Base-by-base conservation (phyloP, 2,888 invertebrate species). In the Melanargia galathea region DNA sequence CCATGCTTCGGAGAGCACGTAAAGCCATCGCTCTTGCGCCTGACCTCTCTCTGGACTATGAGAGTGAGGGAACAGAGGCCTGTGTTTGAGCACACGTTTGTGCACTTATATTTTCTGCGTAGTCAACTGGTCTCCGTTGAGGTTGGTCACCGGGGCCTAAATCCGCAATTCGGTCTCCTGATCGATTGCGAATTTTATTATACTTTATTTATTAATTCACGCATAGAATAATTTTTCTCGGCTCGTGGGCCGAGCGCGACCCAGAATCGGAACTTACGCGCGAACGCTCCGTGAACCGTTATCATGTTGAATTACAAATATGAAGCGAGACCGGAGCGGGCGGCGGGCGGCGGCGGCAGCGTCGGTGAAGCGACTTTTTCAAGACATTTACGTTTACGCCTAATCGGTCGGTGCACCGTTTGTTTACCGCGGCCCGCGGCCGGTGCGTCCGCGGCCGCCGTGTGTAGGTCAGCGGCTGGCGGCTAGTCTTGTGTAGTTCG, bases 391-490 rank as follows among this genome's bases (percentile, higher is more conserved):
- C 78, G 74, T 77, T 74, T 70, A 75, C 78, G 74, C 80, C 80
- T 84, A 88, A 90, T 91, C 90, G 90, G 87, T 89, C 90, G 89
- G 78, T 87, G 90, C 90, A 90, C 90, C 88, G 89, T 87, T 87
- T 90, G 90, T 90, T 89, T 89, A 87, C 87, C 84, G 84, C 79
- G 80, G 84, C 78, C 83, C 82, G 83, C 79, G 80, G 84, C 78
- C 83, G 82, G 78, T 79, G 81, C 77, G 76, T 74, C 79, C 75
- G 78, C 77, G 73, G 73, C 76, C 75, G 71, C 79, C 77, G 78
- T 85, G 86, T 89, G 87, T 90, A 87, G 89, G 90, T 90, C 90
- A 87, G 81, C 79, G 73, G 79, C 76, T 71, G 70, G 74, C 78
- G 81, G 85, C 30, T 84, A 83, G 72, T 84, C n/a, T n/a, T n/a